Base-by-base conservation (phyloP, 2,888 invertebrate genomes). In the Sinohyriopsis cumingii region DNA sequence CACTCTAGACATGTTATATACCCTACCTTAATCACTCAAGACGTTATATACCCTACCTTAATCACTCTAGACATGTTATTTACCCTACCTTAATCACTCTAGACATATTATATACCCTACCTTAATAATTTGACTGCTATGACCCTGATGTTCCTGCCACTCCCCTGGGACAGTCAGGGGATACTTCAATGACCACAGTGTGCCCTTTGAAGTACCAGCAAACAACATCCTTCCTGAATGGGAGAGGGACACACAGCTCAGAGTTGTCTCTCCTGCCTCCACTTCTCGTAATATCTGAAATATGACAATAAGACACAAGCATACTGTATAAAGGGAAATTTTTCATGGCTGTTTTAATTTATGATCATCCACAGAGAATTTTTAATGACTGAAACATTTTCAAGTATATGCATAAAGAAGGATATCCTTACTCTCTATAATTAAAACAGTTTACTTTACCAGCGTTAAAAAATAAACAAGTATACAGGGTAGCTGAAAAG, bases 171-270 rank as follows among this genome's bases (percentile, higher is more conserved):
- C 93, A 60, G 94, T 91, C 19, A 95, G 89, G 0, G 95, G 95
- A 75, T 94, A 91, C 87, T 94, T 94, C 18, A 96, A 92, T 3
- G 95, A 93, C 65, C 94, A 93, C 25, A 97, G 92, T 1, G 93
- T 92, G 1, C 97, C 97, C 72, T 92, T 91, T 22, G 93, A 93
- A 18, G 95, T 95, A 20, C 94, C 93, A 57, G 94, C 92, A 85
- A 97, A 95, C 81, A 97, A 91, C 91, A 95, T 94, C 75, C 93
- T 91, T 81, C 96, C 95, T 0, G 95, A 94, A 80, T 94, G 93
- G 1, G 96, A 94, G 80, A 96, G 86, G 1, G 93, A 91, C 4
- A 95, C 85, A 90, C 59, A 92, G 72, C 93, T 93, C 63, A 94
- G 90, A 3, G 86, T 85, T 55, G 86, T 79, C 15, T 89, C 90